A percentile compares a stretch with the other conserved stretches of the same genome.
Evolutionary conservation across 2,888 invertebrate genomes (phyloP).

Genomic region (Pandemis cinnamomeana): DNA sequence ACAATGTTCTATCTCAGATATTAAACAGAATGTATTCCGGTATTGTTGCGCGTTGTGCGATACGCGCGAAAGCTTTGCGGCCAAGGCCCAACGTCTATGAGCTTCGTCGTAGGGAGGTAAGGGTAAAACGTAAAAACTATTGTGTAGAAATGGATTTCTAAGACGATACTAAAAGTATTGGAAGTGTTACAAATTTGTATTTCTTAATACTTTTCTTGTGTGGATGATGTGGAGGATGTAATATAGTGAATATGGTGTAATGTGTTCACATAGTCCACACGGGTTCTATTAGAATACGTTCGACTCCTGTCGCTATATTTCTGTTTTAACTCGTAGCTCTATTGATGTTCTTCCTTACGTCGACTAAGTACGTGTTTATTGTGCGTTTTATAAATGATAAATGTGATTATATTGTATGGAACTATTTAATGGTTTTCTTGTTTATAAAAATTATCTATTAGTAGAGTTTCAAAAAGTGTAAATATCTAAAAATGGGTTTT

Average conservation of each 20-base stretch:
- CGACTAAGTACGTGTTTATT: slow-evolving; percentile 65
- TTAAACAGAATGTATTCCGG: slow-evolving; percentile 68
- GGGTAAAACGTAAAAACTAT: slow-evolving; percentile 76
- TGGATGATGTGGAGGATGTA: slow-evolving; percentile 51
- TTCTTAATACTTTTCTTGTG: slow-evolving; percentile 55
- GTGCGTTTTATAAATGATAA: slow-evolving; percentile 60
- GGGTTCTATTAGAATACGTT: slow-evolving; percentile 48
- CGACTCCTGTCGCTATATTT: slow-evolving; percentile 44
- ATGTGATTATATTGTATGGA: slow-evolving; percentile 71
- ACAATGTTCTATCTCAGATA: slow-evolving; percentile 73
- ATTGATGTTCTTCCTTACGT: slow-evolving; percentile 61
- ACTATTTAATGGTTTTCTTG: slow-evolving; percentile 73
- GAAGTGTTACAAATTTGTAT: slow-evolving; percentile 84
- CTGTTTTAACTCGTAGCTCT: slow-evolving; percentile 55
- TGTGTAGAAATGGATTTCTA: slow-evolving; percentile 77
- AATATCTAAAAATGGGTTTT: slow-evolving; percentile 17
- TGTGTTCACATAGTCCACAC: slow-evolving; percentile 50
- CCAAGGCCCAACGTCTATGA: slow-evolving; percentile 74
- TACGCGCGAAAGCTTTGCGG: slow-evolving; percentile 65
- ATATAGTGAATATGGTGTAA: slow-evolving; percentile 25
- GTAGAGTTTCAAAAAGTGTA: slow-evolving; percentile 48
- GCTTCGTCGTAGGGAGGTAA: slow-evolving; percentile 81
- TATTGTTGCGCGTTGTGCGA: slow-evolving; percentile 62
- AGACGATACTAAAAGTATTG: slow-evolving; percentile 80
- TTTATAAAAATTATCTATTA: slow-evolving; percentile 53